Evolutionary conservation across 2,113 vertebrate species (phyloP), one percentile per base, ranked within the genome.

Genomic region (Chamaea fasciata): DNA sequence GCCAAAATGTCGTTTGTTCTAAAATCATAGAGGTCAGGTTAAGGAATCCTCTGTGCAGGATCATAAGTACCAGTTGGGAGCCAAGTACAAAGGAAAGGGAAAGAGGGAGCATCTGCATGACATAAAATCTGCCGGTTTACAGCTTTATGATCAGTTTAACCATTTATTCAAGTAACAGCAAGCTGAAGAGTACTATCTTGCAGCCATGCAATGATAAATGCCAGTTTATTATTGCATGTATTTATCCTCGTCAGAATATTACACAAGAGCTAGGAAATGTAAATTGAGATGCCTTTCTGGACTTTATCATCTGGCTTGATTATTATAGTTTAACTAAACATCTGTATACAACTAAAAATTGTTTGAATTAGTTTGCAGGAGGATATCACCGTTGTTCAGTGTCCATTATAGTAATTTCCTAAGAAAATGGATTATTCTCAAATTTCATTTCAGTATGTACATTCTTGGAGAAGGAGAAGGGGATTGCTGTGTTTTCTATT

Each of bases 11-110:
- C 89, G 27, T 92, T 90, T 91, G 91, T 59, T 91, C 90, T 96
- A 76, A 97, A 94, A 97, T 90, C 90, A 27, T 27, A 59, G 93
- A 92, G 88, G 75, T 93, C 68, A 84, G 84, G 94, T 96, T 95
- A 95, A 94, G 89, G 90, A 94, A 94, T 93, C 92, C 87, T 94
- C 91, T 94, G 84, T 87, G 90, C 92, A 89, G 95, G 80, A 95
- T 56, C 44, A 22, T 80, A 62, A 96, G 87, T 77, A 93, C 82
- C 95, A 92, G 92, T 56, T 89, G 84, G 75, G 50, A 92, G 92
- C 94, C 78, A 95, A 97, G 90, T 95, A 95, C 57, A 89, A 95
- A 96, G 87, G 39, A 62, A 94, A 84, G 33, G 55, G 73, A 91
- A 93, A 91, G 69, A 91, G 37, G 52, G 81, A 93, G 89, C 94